A percentile compares a stretch with the other conserved stretches of the same genome.
These are phyloP conservation scores for Cryptus armator DNA, from an alignment of 2,888 invertebrate species.

Conservation along the genomic window DNA sequence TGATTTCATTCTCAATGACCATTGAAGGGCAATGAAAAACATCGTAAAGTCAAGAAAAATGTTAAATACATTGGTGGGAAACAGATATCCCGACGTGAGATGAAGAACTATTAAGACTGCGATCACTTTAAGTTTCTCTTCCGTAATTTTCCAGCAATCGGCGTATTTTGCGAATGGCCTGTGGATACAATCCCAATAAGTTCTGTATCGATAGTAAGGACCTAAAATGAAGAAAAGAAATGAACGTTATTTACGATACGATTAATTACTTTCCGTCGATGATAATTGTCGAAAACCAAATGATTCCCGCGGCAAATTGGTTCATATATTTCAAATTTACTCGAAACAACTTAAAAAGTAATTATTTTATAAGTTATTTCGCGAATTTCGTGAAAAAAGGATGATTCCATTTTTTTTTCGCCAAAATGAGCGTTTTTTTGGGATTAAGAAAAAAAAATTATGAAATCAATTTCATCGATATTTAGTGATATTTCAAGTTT, in stretches of 20 bases:
- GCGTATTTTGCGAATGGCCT: slow-evolving; percentile 89
- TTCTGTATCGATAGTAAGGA: slow-evolving; percentile 96
- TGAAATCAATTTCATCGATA: no score
- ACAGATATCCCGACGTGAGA: slow-evolving; percentile 88
- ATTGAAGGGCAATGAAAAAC: neutral
- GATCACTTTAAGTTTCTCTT: slow-evolving; percentile 89
- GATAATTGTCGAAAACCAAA: no score
- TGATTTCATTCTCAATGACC: no score
- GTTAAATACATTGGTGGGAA: slow-evolving; percentile 91
- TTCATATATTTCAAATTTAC: no score
- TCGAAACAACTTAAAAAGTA: no score
- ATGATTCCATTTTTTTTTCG: no score
- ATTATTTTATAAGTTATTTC: no score
- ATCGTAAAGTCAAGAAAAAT: neutral
- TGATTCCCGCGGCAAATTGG: no score
- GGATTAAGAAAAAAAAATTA: no score
- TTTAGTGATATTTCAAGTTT: neutral
- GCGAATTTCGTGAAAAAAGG: no score
- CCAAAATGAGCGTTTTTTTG: no score
- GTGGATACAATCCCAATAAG: slow-evolving; percentile 92
- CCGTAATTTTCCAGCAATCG: slow-evolving; percentile 88
- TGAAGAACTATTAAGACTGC: slow-evolving; percentile 89
- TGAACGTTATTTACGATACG: neutral
- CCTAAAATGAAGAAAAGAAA: slow-evolving; percentile 87
- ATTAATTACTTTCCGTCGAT: no score